phyloP scores from a whole-genome alignment of 35 echinoderm and acorn worm genomes.

The Ophiothrix spiculata region DNA sequence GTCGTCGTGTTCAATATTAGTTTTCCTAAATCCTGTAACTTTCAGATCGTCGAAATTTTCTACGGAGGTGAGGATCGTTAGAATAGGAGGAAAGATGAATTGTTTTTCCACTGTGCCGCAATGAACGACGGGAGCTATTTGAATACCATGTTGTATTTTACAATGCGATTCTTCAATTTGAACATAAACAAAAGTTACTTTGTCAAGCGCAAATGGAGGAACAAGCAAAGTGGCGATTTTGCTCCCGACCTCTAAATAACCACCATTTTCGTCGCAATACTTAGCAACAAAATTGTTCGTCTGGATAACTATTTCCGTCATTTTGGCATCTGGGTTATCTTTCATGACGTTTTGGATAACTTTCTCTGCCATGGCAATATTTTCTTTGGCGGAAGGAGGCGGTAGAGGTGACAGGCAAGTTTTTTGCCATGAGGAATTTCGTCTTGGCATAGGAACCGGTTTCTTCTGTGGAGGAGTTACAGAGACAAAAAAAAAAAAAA shows the following conservation, averaged over 20 bases:
- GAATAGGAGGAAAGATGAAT: neutral
- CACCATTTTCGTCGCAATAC: neutral
- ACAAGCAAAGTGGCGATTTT: neutral
- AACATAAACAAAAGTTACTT: neutral
- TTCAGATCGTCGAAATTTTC: neutral
- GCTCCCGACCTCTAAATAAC: neutral
- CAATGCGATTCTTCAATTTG: neutral
- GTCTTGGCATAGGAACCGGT: too few species aligned
- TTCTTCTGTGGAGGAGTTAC: too few species aligned
- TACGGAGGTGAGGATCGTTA: neutral
- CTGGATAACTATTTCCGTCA: neutral
- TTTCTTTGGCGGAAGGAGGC: neutral
- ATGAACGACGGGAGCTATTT: neutral
- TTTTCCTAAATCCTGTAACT: neutral
- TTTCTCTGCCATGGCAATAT: neutral
- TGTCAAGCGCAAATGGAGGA: neutral
- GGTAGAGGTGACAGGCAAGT: too few species aligned
- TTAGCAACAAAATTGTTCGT: neutral
- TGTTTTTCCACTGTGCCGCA: neutral
- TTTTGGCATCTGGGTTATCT: neutral
- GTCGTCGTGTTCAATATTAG: neutral
- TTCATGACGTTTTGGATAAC: neutral
- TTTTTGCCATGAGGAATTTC: too few species aligned
- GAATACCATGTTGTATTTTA: neutral
- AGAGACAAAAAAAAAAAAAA: too few species aligned